These are phyloP conservation scores for Anguilla rostrata DNA, from an alignment of 2,113 vertebrate genomes.

Conservation along the genomic window DNA sequence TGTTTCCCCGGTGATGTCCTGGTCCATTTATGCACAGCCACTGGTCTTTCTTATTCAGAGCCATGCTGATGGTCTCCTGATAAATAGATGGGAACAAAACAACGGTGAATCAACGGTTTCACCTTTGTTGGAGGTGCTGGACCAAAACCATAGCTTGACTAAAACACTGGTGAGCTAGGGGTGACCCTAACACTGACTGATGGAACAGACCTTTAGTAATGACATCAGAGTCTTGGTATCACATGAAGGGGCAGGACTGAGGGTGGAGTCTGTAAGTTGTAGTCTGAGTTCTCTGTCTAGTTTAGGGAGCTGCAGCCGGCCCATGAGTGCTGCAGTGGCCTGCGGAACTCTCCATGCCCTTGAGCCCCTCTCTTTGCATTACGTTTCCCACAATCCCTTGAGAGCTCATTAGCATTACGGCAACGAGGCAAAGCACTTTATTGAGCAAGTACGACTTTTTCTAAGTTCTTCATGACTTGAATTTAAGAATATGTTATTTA, in stretches of 20 bases:
- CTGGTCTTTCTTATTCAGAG: not conserved
- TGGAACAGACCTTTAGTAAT: not conserved
- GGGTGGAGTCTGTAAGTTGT: not conserved
- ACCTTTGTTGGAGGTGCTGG: not conserved
- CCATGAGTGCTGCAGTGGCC: not conserved
- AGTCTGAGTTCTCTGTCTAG: not conserved
- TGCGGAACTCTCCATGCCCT: not conserved
- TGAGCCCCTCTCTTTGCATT: not conserved
- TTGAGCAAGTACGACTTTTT: slow-evolving; percentile 30
- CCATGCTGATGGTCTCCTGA: not conserved
- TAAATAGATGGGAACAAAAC: not conserved
- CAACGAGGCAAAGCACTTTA: slow-evolving; percentile 66
- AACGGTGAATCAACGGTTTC: not conserved
- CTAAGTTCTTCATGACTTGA: slow-evolving; percentile 49
- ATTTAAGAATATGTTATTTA: slow-evolving; percentile 54
- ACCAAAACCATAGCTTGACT: not conserved
- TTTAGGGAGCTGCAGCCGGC: not conserved
- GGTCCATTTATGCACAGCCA: not conserved
- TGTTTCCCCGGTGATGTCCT: not conserved
- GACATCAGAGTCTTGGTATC: not conserved
- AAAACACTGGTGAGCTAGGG: not conserved
- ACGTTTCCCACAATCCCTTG: not conserved
- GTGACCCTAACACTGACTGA: not conserved
- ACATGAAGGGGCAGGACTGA: not conserved
- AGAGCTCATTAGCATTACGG: slow-evolving; percentile 43